Conservation (phyloP, 1,140 invertebrate genomes). For the Proctacanthus coquilletti region DNA sequence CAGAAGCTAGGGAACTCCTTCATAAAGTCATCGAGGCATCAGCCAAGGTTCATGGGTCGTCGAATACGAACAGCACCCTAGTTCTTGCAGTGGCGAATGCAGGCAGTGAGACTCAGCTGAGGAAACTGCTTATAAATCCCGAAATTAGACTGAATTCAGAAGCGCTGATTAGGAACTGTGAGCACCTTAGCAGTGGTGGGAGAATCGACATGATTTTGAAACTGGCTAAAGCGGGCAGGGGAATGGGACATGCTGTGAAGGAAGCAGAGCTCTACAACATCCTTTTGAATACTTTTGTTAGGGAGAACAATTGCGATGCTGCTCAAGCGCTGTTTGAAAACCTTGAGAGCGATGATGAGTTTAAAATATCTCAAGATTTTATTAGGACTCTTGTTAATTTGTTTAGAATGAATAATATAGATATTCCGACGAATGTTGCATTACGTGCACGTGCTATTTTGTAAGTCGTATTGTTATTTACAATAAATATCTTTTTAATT, state of each 20-base stretch:
- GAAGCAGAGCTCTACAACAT: constrained; percentile 27
- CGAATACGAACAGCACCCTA: constrained; percentile 22
- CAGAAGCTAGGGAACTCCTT: constrained; percentile 20
- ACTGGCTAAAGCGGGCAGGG: constrained; percentile 20
- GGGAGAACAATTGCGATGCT: constrained; percentile 25
- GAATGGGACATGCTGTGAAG: constrained; percentile 18
- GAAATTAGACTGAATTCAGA: constrained; percentile 24
- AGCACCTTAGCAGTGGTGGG: constrained; percentile 22
- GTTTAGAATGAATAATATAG: constrained; percentile 19
- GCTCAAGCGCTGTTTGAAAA: constrained; percentile 26
- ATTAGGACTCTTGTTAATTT: constrained; percentile 21
- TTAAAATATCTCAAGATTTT: constrained; percentile 25
- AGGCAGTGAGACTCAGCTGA: constrained; percentile 26
- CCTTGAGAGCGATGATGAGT: constrained; percentile 25
- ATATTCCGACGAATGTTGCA: constrained; percentile 22
- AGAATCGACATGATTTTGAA: constrained; percentile 21
- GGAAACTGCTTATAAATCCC: constrained; percentile 27
- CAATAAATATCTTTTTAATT: too few relatives aligned
- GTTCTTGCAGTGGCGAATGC: constrained; percentile 30
- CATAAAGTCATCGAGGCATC: constrained; percentile 22
- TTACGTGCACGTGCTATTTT: constrained; percentile 21
- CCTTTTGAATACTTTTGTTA: constrained; percentile 30
- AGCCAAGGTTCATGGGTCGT: constrained; percentile 21
- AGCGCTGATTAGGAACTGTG: constrained; percentile 19
- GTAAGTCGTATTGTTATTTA: too few relatives aligned